A percentile compares a stretch with the other conserved stretches of the same genome.
These are phyloP conservation scores for Heloderma charlesbogerti DNA, from an alignment of 2,113 vertebrate species.

Conservation along the genomic window DNA sequence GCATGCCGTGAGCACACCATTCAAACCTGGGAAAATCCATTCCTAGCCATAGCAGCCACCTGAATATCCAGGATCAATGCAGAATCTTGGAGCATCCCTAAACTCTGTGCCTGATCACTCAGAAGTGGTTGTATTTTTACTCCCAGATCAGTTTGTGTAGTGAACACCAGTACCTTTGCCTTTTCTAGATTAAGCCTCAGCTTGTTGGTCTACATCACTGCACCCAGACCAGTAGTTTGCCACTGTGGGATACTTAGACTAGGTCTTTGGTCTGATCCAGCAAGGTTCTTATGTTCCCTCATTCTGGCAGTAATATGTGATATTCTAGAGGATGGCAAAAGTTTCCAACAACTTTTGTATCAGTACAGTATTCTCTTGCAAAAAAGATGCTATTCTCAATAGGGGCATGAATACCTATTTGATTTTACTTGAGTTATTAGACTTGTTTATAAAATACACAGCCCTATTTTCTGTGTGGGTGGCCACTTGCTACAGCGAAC, in stretches of 20 bases:
- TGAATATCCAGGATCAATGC: too few relatives aligned
- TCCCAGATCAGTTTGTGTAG: neutral
- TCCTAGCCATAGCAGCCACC: too few relatives aligned
- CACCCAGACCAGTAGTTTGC: neutral
- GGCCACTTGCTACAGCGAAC: neutral
- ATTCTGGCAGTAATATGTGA: neutral
- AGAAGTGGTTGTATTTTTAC: neutral
- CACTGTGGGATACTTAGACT: neutral
- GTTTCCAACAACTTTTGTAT: conserved; percentile 16
- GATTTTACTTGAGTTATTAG: conserved; percentile 42
- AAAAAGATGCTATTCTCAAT: conserved; percentile 47
- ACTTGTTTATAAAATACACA: conserved; percentile 49
- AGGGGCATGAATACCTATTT: conserved; percentile 44
- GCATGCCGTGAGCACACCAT: too few relatives aligned
- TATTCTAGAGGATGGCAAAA: conserved; percentile 39
- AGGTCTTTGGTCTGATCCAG: neutral
- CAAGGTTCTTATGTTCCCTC: neutral
- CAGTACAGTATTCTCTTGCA: neutral
- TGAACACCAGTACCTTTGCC: neutral
- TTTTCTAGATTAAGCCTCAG: neutral
- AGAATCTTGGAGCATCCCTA: too few relatives aligned
- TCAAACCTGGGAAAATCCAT: too few relatives aligned
- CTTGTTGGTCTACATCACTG: neutral
- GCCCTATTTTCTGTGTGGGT: conserved; percentile 31
- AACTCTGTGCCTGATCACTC: too few relatives aligned